Percentiles rank a stretch among this genome's conserved stretches.
Evolutionary conservation across 2,797 vertebrate genomes (phyloP).

Genomic region (Stomatorhinus walkeri): DNA sequence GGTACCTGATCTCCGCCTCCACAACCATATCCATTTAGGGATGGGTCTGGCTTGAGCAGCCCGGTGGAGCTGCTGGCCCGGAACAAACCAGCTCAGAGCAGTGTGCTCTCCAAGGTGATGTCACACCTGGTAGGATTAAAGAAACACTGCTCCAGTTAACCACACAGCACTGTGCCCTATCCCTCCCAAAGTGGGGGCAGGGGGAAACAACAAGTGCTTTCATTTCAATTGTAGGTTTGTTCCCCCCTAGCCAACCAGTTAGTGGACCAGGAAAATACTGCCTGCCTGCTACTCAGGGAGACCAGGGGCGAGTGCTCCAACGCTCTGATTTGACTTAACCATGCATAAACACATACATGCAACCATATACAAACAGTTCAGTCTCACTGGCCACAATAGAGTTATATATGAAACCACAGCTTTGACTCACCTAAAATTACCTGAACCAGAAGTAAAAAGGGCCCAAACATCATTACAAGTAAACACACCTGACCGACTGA

Average conservation of each 20-base stretch:
- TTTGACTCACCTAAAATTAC: background rate
- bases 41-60: constrained; percentile 56
- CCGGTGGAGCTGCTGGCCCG: constrained; percentile 57
- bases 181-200: background rate
- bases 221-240: background rate
- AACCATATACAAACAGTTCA: background rate
- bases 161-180: background rate
- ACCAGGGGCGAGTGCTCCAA: background rate
- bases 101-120: constrained; percentile 57
- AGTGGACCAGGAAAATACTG: background rate
- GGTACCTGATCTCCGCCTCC: constrained; percentile 69
- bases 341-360: background rate
- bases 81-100: constrained; percentile 68
- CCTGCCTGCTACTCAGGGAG: background rate
- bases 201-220: background rate
- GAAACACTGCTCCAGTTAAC: constrained; percentile 31
- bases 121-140: constrained; percentile 63
- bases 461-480: background rate
- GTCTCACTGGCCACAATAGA: background rate
- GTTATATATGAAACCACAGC: background rate
- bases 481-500: background rate
- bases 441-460: background rate
- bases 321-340: background rate
- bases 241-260: background rate
- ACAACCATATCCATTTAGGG: constrained; percentile 67